Percentiles rank a stretch among this genome's conserved stretches.
phyloP scores from a whole-genome alignment of 2,797 vertebrate species.

The Platyrinchus mystaceus region DNA sequence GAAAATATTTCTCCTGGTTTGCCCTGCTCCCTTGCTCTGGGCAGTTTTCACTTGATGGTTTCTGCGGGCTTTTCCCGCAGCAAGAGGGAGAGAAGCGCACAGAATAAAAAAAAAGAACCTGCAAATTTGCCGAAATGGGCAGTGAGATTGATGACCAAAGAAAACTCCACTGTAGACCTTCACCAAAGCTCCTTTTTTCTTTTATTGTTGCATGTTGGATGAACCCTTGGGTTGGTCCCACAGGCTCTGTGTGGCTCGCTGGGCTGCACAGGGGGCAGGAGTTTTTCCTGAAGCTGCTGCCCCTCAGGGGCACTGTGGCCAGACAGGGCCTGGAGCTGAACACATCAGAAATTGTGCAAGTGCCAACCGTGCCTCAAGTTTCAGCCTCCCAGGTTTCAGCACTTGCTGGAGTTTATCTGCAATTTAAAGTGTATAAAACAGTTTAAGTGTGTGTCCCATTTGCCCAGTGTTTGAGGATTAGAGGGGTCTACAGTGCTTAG shows the following conservation, averaged over 20 bases:
- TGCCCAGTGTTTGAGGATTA: background rate
- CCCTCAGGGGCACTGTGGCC: rapidly evolving
- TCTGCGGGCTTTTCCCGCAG: background rate
- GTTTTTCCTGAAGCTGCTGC: background rate
- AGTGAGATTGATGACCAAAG: background rate
- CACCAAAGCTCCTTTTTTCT: background rate
- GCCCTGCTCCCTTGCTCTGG: background rate
- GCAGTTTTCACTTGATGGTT: background rate
- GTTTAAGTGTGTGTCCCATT: background rate
- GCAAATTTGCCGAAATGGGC: background rate
- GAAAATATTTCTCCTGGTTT: background rate
- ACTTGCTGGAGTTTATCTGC: background rate
- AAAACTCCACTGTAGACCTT: background rate
- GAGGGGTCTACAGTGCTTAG: background rate
- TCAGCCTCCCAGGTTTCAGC: background rate
- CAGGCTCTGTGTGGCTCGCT: rapidly evolving
- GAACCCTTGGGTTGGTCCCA: background rate
- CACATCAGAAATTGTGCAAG: background rate
- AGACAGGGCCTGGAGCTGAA: background rate
- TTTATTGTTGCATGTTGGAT: background rate
- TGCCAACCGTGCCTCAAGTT: rapidly evolving
- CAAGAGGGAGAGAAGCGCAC: background rate
- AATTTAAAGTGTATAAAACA: background rate
- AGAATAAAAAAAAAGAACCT: background rate
- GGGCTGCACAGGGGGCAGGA: rapidly evolving